These are phyloP conservation scores for Yoshiicerus persimilis DNA, from an alignment of 1,140 invertebrate species.

Conservation along the genomic window DNA sequence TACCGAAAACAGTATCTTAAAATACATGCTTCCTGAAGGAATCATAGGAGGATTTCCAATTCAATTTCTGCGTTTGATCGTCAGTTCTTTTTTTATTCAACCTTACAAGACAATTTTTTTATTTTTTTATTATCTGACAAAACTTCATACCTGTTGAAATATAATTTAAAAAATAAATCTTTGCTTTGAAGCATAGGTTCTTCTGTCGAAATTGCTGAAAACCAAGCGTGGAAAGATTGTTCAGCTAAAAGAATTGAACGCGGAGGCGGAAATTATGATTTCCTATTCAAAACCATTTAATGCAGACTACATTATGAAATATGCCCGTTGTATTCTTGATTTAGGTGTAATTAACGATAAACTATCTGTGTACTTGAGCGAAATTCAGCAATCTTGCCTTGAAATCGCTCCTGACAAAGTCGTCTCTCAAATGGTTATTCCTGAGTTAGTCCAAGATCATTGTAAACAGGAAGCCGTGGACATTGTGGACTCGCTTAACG, in stretches of 20 bases:
- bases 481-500: constrained; percentile 76
- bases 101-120: too few relatives aligned
- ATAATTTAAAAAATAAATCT: too few relatives aligned
- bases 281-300: constrained; percentile 70
- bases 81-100: too few relatives aligned
- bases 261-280: constrained; percentile 81
- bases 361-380: constrained; percentile 79
- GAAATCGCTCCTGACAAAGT: constrained; percentile 80
- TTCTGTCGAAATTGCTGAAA: constrained; percentile 80
- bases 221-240: constrained; percentile 80
- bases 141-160: too few relatives aligned
- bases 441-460: constrained; percentile 80
- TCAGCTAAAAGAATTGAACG: constrained; percentile 82
- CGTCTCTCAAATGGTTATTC: constrained; percentile 80
- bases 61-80: constrained; percentile 80
- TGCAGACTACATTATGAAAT: constrained; percentile 84
- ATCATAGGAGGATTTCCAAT: constrained; percentile 79
- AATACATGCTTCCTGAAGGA: constrained; percentile 56
- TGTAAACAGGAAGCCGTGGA: constrained; percentile 79
- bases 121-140: too few relatives aligned
- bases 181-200: too few relatives aligned
- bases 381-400: constrained; percentile 78
- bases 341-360: constrained; percentile 88
- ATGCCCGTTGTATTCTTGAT: constrained; percentile 85
- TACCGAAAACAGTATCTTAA: constrained; percentile 51